Evolutionary conservation across 2,888 invertebrate species (phyloP).

Genomic region (Mermis nigrescens): DNA sequence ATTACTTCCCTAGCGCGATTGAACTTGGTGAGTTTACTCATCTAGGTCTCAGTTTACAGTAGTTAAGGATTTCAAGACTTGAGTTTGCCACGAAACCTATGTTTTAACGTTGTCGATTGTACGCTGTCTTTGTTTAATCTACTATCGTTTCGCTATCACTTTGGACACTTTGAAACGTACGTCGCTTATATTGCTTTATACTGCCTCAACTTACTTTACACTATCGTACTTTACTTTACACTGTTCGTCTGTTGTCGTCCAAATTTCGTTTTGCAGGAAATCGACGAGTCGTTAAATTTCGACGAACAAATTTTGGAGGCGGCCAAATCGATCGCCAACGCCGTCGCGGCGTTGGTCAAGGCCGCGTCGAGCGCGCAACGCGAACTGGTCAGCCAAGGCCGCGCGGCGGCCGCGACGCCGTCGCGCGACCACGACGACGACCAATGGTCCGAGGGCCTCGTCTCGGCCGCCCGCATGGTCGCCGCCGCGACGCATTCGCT

Average conservation of each 20-base stretch:
- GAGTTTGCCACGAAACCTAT: too few species aligned
- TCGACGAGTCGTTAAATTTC: conserved; percentile 82
- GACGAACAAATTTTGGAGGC: conserved; percentile 98
- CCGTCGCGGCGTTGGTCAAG: conserved; percentile 83
- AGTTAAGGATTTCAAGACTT: too few species aligned
- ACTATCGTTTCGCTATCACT: neutral
- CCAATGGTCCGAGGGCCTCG: conserved; percentile 32
- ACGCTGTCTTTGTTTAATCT: too few species aligned
- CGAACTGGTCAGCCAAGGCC: conserved; percentile 73
- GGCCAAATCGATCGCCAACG: conserved; percentile 87
- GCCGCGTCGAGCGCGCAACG: conserved; percentile 91
- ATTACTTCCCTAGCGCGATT: too few species aligned
- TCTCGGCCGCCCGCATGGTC: conserved; percentile 57
- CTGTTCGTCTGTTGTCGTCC: too few species aligned
- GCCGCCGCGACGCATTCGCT: conserved; percentile 92
- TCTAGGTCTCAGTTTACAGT: too few species aligned
- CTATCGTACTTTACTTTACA: too few species aligned
- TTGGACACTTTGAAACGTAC: too few species aligned
- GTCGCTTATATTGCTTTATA: too few species aligned
- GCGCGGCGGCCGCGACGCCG: conserved; percentile 39
- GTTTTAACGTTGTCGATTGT: too few species aligned
- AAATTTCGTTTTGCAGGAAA: conserved; percentile 44
- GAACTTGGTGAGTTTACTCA: too few species aligned
- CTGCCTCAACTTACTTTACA: too few species aligned
- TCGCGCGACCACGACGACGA: conserved; percentile 16